Evolutionary conservation across 2,888 invertebrate species (phyloP), one percentile per base, ranked within the genome.

Genomic region (Stenodera caucasica): DNA sequence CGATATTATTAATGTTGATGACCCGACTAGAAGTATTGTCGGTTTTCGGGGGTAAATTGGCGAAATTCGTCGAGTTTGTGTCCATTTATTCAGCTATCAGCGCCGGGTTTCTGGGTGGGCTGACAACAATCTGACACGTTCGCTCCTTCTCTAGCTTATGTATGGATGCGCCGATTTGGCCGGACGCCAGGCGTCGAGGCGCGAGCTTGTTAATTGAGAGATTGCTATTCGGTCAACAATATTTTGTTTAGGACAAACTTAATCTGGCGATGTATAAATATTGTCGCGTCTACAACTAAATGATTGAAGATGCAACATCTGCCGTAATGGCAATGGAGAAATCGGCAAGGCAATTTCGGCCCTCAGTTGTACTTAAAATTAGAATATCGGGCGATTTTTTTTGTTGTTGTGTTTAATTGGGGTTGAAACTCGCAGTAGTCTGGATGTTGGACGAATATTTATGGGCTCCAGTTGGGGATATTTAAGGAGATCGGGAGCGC

Each of bases 221-320:
- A 77, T 78, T 71, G 77, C 72, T 71, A 73, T 77, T 77, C 72
- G 75, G 76, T 74, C 71, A 72, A 72, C 75, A 71, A 75, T 75
- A 75, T 77, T 76, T 73, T 72, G 71, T 70, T 71, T 72, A 71
- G 70, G 74, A 72, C 73, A 73, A 73, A 72, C 72, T 73, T 74
- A 75, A 75, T 75, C 74, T 71, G 73, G 72, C 70, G 72, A 76
- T 72, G 75, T 76, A 77, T 76, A 78, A 78, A 79, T 77, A 78
- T 76, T 78, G 76, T 77, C 77, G 75, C 75, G 77, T 79, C 77
- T 76, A 72, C 78, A 72, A 70, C 72, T 72, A n/a, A 71, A 69
- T 73, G 74, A 76, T 74, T 75, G 21, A 72, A 75, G 67, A 65
- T 54, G 52, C 49, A 63, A 67, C 74, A 75, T 70, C 68, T 74